Base-by-base conservation (phyloP, 2,888 invertebrate species). In the Tiliacea citrago region DNA sequence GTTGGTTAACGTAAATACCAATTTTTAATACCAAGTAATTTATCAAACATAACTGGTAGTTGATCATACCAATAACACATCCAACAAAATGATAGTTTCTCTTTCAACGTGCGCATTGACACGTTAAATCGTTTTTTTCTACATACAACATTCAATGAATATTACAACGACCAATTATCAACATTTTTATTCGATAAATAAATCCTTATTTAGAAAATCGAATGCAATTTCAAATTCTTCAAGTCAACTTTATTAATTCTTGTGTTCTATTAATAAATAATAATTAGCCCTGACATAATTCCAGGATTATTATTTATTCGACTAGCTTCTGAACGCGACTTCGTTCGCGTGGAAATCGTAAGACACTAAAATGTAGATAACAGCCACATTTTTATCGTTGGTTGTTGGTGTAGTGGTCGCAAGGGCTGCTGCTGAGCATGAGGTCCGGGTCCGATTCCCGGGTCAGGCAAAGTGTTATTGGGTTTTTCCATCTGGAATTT, bases 201-300 rank as follows among this genome's bases (percentile, higher is more conserved):
- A 75, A 58, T 63, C 84, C 74, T 35, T 86, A 75, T 83, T 71
- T 51, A 77, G 66, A 51, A 63, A 65, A 79, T 76, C 58, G 75
- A 73, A 73, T 66, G 29, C 62, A 70, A 68, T 77, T 81, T 67
- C 47, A 68, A 82, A 69, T 79, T 73, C 57, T 73, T 65, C 12
- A 62, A 6, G 18, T 72, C 49, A 49, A 60, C 39, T 55, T 73
- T 62, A 75, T 68, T 61, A 6, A 83, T 74, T 85, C 57, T 67
- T 68, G 10, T 49, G 29, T 62, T 58, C 45, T n/a, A 70, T 57
- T 60, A 57, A 71, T 68, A 55, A 68, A 66, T 63, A 49, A 75
- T 62, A 58, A 81, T 16, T 53, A 10, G 49, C 73, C 68, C 66
- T 87, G 68, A 66, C 78, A 75, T 72, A 68, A 79, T 74, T 75